Percentiles rank a stretch among this genome's conserved stretches.
Evolutionary conservation across 2,797 vertebrate genomes (phyloP).

Genomic region (Hydrophis major): DNA sequence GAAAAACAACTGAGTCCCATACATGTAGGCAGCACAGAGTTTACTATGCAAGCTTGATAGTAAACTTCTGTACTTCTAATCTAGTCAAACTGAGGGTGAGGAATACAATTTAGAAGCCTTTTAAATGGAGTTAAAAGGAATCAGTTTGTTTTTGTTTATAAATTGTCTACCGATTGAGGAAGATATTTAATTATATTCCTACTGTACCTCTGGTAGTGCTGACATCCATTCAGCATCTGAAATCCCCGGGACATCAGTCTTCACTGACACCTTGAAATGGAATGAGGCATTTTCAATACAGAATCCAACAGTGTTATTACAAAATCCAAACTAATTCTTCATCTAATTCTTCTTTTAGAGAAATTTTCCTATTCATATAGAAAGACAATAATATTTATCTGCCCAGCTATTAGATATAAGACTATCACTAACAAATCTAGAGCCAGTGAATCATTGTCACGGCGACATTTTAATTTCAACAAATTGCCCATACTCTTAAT

Average conservation of each 20-base stretch:
- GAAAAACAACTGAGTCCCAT: not conserved
- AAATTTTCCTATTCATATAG: not conserved
- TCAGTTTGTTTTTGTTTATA: not conserved
- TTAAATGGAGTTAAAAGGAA: not conserved
- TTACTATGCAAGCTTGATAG: not conserved
- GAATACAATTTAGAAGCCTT: not conserved
- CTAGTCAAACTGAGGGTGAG: not conserved
- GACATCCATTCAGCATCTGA: slow-evolving; percentile 58
- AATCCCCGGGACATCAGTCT: slow-evolving; percentile 49
- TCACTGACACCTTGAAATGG: slow-evolving; percentile 59
- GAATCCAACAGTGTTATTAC: not conserved
- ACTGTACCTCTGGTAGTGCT: slow-evolving; percentile 52
- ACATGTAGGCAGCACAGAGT: not conserved
- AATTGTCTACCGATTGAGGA: not conserved
- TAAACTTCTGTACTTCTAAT: not conserved
- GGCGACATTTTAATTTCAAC: not conserved
- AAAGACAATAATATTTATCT: not conserved
- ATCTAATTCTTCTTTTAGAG: not conserved
- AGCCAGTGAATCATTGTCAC: not conserved
- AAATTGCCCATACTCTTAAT: not conserved
- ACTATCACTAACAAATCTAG: not conserved
- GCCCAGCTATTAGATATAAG: not conserved
- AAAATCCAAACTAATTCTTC: not conserved
- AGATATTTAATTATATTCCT: not conserved
- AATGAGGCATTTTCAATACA: slow-evolving; percentile 6